A percentile compares a stretch with the other conserved stretches of the same genome.
Conservation (phyloP, 1,140 invertebrate genomes). For the Belonocnema kinseyi region DNA sequence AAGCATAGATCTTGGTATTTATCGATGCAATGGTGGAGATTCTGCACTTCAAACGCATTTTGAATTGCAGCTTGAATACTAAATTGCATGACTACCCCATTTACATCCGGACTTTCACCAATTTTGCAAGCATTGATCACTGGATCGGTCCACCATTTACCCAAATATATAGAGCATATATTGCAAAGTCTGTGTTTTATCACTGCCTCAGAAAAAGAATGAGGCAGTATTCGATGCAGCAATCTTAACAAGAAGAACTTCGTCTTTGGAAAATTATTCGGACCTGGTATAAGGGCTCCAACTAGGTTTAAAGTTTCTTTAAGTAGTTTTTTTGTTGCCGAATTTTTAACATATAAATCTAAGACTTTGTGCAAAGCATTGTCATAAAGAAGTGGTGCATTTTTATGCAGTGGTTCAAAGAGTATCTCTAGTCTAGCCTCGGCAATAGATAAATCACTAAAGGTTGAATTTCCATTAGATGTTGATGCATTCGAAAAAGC, state of each 20-base stretch:
- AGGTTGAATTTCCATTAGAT: too few species aligned
- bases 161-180: constrained; percentile 40
- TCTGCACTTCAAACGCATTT: too few species aligned
- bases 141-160: neutral
- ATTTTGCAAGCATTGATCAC: constrained; percentile 13
- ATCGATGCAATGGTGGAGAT: too few species aligned
- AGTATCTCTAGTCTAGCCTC: neutral
- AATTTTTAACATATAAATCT: neutral
- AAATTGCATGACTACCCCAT: constrained; percentile 35
- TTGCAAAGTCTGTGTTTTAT: constrained; percentile 46
- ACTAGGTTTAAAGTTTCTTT: neutral
- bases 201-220: neutral
- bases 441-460: neutral
- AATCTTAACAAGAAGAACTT: constrained; percentile 37
- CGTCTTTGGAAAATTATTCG: constrained; percentile 40
- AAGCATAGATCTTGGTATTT: too few species aligned
- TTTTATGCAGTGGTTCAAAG: neutral
- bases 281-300: constrained; percentile 28
- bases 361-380: neutral
- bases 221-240: neutral
- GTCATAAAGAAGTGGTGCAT: neutral
- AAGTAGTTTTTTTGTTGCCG: neutral
- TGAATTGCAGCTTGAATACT: constrained; percentile 37
- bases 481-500: too few species aligned
- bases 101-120: constrained; percentile 35